These are phyloP conservation scores for Micoletzkya japonica DNA, from an alignment of 2,888 invertebrate genomes.

Conservation along the genomic window DNA sequence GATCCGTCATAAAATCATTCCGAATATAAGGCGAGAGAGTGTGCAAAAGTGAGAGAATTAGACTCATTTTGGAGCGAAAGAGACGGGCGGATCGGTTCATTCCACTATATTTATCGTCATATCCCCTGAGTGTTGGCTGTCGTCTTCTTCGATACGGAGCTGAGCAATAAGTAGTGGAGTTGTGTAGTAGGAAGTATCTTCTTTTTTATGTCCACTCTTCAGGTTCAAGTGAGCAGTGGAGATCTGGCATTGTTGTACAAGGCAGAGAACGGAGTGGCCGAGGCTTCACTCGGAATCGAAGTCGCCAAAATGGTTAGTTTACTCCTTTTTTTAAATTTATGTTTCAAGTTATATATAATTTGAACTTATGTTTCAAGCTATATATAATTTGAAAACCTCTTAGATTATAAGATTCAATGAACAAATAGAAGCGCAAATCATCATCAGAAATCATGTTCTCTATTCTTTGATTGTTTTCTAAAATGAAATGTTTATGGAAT, in stretches of 20 bases:
- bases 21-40: neutral
- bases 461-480: neutral
- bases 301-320: constrained; percentile 56
- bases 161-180: neutral
- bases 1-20: no score
- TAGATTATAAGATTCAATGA: no score
- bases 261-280: constrained; percentile 52
- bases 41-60: neutral
- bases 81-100: no score
- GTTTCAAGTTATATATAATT: no score
- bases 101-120: no score
- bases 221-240: no score
- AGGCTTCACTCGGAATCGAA: constrained; percentile 55
- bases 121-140: no score
- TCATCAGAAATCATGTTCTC: no score
- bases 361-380: no score
- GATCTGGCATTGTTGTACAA: constrained; percentile 38
- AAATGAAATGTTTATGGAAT: neutral
- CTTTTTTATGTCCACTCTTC: neutral
- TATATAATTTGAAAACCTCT: no score
- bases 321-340: no score
- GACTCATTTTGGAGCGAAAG: neutral
- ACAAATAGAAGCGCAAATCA: neutral
- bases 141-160: no score
- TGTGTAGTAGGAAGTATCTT: neutral